Evolutionary conservation across 1,140 invertebrate genomes (phyloP).

Genomic region (Triops cancriformis): DNA sequence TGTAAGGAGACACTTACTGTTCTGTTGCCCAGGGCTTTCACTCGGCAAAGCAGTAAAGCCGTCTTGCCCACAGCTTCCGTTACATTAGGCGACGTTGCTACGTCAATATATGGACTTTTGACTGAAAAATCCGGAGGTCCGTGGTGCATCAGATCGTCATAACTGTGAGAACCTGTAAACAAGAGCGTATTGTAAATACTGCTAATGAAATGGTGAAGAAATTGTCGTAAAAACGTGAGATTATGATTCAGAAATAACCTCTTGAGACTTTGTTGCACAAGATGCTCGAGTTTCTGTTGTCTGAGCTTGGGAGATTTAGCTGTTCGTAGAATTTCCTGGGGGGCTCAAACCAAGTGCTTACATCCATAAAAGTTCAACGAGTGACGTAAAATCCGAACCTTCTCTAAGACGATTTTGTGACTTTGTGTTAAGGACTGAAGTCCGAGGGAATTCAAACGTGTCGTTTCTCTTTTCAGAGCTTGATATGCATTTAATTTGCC

Average conservation of each 20-base stretch:
- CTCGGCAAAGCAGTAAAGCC: conserved; percentile 64
- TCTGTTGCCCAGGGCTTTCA: conserved; percentile 66
- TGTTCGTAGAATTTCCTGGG: background rate
- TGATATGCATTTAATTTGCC: background rate
- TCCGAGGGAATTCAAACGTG: background rate
- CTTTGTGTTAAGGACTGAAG: background rate
- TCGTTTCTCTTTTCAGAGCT: background rate
- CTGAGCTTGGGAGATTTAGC: too few relatives aligned
- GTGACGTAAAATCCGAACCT: background rate
- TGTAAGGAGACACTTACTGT: conserved; percentile 51
- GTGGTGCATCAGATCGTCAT: background rate
- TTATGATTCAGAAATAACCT: background rate
- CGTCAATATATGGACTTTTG: conserved; percentile 22
- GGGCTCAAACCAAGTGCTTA: background rate
- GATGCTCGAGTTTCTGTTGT: too few relatives aligned
- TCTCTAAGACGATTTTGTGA: background rate
- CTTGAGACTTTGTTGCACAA: background rate
- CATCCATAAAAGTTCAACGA: background rate
- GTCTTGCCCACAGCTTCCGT: conserved; percentile 69
- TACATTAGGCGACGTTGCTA: conserved; percentile 59
- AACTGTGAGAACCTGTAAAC: background rate
- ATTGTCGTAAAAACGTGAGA: background rate
- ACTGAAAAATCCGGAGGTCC: conserved; percentile 15
- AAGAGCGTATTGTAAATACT: background rate
- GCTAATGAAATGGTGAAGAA: background rate